Conservation (phyloP, 1,140 invertebrate species). For the Brachionus sp. region DNA sequence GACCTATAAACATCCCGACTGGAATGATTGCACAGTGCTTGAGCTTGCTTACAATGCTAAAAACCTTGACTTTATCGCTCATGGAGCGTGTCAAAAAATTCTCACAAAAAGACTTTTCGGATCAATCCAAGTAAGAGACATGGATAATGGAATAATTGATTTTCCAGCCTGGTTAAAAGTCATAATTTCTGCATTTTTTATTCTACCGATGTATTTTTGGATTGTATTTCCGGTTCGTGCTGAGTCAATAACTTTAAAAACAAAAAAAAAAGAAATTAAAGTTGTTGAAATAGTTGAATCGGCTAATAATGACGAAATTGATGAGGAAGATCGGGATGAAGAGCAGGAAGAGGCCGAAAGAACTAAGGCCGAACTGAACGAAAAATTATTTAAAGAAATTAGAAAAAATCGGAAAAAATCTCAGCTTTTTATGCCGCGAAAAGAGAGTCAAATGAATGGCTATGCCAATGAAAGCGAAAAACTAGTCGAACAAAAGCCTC, state of each 20-base stretch:
- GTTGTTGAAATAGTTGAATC: not conserved
- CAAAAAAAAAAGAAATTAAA: slow-evolving; percentile 11
- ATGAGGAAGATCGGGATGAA: slow-evolving; percentile 32
- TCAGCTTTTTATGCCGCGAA: slow-evolving; percentile 9
- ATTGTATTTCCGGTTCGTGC: slow-evolving; percentile 51
- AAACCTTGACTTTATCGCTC: slow-evolving; percentile 58
- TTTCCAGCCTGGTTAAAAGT: slow-evolving; percentile 58
- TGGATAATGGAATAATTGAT: slow-evolving; percentile 53
- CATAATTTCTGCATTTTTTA: slow-evolving; percentile 55
- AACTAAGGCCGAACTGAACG: slow-evolving; percentile 39
- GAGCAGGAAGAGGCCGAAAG: slow-evolving; percentile 34
- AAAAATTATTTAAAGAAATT: slow-evolving; percentile 40
- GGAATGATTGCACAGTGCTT: slow-evolving; percentile 54
- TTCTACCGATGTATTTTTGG: slow-evolving; percentile 61
- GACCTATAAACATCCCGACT: slow-evolving; percentile 55
- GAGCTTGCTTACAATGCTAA: slow-evolving; percentile 54
- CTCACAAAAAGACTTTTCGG: slow-evolving; percentile 57
- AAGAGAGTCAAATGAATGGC: not conserved
- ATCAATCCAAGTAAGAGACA: slow-evolving; percentile 55
- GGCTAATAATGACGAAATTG: not conserved
- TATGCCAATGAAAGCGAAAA: not conserved
- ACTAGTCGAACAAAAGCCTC: not conserved
- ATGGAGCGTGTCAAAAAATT: slow-evolving; percentile 61
- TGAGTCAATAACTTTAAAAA: not conserved
- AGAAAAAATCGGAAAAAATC: slow-evolving; percentile 44